These are phyloP conservation scores for Zygogramma bicolorata DNA, from an alignment of 2,888 invertebrate genomes.

Conservation along the genomic window DNA sequence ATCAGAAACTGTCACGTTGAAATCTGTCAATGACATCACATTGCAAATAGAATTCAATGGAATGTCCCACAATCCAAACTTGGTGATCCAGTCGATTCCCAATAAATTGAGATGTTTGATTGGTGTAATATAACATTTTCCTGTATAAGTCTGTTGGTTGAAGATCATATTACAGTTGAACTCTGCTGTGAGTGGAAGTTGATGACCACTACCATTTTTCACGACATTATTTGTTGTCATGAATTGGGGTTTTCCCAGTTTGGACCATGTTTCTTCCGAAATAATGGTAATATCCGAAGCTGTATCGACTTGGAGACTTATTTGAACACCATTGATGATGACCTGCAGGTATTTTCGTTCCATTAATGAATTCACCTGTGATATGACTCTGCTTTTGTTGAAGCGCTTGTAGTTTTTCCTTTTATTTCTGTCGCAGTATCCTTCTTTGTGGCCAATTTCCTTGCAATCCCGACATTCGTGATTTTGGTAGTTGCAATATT, in stretches of 20 bases:
- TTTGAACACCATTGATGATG: not conserved
- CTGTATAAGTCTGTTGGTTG: not conserved
- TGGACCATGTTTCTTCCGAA: constrained; percentile 1
- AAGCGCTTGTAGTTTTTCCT: not conserved
- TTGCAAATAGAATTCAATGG: constrained; percentile 17
- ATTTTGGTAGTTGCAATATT: constrained; percentile 8
- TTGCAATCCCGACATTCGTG: constrained; percentile 15
- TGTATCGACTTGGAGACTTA: constrained; percentile 17
- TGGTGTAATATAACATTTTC: not conserved
- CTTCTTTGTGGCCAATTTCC: constrained; percentile 16
- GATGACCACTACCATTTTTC: not conserved
- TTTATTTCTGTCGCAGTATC: constrained; percentile 4
- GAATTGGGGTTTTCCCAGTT: not conserved
- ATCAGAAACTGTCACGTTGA: not conserved
- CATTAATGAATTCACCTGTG: not conserved
- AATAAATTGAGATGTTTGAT: constrained; percentile 10
- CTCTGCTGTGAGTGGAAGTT: not conserved
- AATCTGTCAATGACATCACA: not conserved
- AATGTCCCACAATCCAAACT: constrained; percentile 17
- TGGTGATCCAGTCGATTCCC: constrained; percentile 13
- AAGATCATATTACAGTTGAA: not conserved
- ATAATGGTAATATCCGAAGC: constrained; percentile 19
- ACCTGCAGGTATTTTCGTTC: not conserved
- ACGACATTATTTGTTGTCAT: not conserved
- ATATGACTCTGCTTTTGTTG: not conserved